Conservation (phyloP, 2,797 vertebrate species). For the Stomatorhinus walkeri region DNA sequence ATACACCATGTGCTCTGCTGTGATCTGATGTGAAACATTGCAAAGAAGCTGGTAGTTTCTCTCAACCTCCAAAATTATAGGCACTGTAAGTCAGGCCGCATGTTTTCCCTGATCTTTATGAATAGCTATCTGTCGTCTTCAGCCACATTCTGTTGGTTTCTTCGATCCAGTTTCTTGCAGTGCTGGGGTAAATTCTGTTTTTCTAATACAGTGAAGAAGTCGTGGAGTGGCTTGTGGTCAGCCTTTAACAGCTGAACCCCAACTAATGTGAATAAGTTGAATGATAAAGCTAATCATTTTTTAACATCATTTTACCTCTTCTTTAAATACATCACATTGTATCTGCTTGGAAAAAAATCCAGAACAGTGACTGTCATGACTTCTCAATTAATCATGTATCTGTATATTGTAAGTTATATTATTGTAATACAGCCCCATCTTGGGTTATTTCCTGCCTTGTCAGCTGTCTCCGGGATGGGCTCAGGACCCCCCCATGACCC, state of each 20-base stretch:
- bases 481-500: neutral
- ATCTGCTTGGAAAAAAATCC: neutral
- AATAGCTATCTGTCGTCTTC: neutral
- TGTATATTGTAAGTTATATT: neutral
- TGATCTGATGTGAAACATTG: neutral
- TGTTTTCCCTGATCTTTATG: neutral
- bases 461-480: neutral
- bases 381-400: neutral
- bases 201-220: neutral
- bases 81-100: neutral
- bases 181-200: neutral
- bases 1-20: neutral
- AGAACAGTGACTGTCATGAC: neutral
- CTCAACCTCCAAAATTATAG: neutral
- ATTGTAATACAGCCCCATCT: neutral
- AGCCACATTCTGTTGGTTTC: neutral
- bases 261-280: neutral
- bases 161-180: neutral
- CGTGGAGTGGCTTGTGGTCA: neutral
- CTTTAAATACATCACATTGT: neutral
- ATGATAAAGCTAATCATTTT: neutral
- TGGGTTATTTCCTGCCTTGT: neutral
- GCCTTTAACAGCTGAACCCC: neutral
- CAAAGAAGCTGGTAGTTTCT: neutral
- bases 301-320: neutral